Evolutionary conservation across 1,140 invertebrate genomes (phyloP).

Genomic region (Chrysomallon squamiferum): DNA sequence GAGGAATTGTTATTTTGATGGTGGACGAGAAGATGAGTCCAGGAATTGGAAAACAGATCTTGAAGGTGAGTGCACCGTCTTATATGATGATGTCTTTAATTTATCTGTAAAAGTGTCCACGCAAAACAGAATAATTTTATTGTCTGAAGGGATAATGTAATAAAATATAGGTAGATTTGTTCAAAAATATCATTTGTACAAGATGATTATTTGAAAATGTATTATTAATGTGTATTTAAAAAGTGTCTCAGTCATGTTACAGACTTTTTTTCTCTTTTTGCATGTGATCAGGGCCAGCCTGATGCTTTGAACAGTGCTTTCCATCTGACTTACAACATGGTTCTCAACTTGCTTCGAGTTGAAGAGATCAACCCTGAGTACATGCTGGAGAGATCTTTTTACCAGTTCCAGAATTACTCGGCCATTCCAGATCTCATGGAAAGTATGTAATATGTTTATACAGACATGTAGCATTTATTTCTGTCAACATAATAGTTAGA

Average conservation of each 20-base stretch:
- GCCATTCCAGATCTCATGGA: conserved; percentile 88
- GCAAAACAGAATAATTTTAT: too few species aligned
- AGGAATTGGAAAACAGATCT: conserved; percentile 80
- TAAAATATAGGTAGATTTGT: not conserved
- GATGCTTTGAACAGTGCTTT: conserved; percentile 99
- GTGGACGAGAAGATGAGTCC: conserved; percentile 96
- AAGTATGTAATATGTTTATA: conserved; percentile 55
- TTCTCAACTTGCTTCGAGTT: conserved; percentile 92
- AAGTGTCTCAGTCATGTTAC: too few species aligned
- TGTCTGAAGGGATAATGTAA: not conserved
- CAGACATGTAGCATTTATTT: not conserved
- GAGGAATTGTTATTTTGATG: conserved; percentile 98
- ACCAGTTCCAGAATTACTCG: conserved; percentile 98
- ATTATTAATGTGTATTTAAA: too few species aligned
- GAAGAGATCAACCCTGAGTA: conserved; percentile 99
- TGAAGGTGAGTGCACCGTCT: conserved; percentile 70
- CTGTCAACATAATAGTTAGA: not conserved
- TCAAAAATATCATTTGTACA: too few species aligned
- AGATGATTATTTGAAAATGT: too few species aligned
- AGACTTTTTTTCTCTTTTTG: too few species aligned
- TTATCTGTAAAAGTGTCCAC: not conserved
- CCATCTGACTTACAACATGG: conserved; percentile 99
- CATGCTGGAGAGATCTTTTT: conserved; percentile 98
- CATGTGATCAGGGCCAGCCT: conserved; percentile 82
- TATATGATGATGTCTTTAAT: too few species aligned